Evolutionary conservation across 2,888 invertebrate genomes (phyloP).

Genomic region (Brachycybe producta): DNA sequence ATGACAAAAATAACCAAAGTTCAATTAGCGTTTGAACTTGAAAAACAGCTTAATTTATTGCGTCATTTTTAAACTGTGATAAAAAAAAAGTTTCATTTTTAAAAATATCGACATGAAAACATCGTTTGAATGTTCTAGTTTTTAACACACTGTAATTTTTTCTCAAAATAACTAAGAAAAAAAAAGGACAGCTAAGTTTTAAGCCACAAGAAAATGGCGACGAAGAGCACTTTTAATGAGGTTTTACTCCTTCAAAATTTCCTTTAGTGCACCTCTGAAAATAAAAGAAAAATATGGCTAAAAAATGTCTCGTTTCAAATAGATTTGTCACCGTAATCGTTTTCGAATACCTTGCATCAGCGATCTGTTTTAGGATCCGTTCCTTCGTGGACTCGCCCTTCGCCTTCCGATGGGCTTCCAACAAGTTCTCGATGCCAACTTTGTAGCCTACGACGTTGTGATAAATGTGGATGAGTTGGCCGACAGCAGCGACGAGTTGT

Average conservation of each 20-base stretch:
- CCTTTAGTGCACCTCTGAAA: constrained; percentile 1
- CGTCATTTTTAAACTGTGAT: too few species aligned
- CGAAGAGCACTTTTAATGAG: not conserved
- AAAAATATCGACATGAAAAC: too few species aligned
- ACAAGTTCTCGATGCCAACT: constrained; percentile 33
- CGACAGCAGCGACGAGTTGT: constrained; percentile 58
- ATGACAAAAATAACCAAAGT: too few species aligned
- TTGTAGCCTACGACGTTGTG: constrained; percentile 61
- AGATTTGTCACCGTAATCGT: too few species aligned
- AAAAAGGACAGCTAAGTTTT: too few species aligned
- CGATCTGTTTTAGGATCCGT: constrained; percentile 54
- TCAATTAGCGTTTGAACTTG: too few species aligned
- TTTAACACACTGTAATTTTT: too few species aligned
- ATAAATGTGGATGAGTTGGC: constrained; percentile 60
- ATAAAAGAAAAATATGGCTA: not conserved
- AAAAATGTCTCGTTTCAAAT: not conserved
- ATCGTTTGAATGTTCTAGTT: too few species aligned
- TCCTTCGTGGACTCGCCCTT: constrained; percentile 49
- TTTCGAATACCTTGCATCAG: constrained; percentile 37
- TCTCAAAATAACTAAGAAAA: too few species aligned
- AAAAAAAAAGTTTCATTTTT: too few species aligned
- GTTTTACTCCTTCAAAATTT: not conserved
- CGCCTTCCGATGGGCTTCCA: constrained; percentile 23
- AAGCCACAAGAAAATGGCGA: too few species aligned
- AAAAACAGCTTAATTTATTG: too few species aligned